Conservation (phyloP, 2,888 invertebrate genomes). For the Sesia bembeciformis region DNA sequence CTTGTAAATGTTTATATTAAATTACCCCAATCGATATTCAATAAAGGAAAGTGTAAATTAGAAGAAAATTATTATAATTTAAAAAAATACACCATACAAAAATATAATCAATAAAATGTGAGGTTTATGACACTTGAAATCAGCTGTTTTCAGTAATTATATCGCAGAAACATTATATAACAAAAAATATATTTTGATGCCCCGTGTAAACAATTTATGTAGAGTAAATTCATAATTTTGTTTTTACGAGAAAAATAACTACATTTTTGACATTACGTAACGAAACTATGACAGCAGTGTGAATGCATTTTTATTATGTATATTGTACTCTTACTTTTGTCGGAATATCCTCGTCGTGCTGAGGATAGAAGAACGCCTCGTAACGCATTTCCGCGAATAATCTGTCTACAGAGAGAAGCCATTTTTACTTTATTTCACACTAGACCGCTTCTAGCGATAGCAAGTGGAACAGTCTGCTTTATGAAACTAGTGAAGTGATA, state of each 20-base stretch:
- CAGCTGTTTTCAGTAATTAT: no score
- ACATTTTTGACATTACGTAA: constrained; percentile 69
- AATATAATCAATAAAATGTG: no score
- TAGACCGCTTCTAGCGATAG: constrained; percentile 65
- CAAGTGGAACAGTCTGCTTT: constrained; percentile 42
- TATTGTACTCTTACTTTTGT: constrained; percentile 76
- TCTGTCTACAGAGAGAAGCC: constrained; percentile 85
- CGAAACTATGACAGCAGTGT: constrained; percentile 48
- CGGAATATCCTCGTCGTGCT: constrained; percentile 75
- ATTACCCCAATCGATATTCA: no score
- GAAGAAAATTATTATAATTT: no score
- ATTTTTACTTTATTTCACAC: constrained; percentile 70
- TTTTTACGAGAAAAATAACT: constrained; percentile 2
- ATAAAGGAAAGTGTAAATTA: no score
- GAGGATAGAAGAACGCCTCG: constrained; percentile 77
- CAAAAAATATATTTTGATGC: no score
- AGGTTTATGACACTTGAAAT: no score
- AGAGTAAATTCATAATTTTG: constrained; percentile 2
- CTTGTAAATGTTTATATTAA: no score
- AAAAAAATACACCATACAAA: no score
- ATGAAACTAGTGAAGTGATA: no score
- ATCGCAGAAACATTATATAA: no score
- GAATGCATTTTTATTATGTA: constrained; percentile 17
- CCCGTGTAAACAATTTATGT: constrained; percentile 1
- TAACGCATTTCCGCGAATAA: constrained; percentile 77